Conservation (phyloP, 1,140 invertebrate species). For the Drosophila eugracilis region DNA sequence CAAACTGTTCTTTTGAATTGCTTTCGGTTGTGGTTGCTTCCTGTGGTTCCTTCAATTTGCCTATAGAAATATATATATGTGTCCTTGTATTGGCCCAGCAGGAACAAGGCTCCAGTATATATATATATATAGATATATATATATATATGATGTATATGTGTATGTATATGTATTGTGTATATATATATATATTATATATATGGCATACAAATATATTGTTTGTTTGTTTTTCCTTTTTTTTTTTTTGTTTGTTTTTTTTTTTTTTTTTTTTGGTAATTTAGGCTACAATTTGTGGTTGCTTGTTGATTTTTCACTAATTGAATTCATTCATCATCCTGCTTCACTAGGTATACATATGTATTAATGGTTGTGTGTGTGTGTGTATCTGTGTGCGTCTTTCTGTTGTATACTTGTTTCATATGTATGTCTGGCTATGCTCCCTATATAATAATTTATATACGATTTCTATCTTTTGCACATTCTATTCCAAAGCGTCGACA, state of each 20-base stretch:
- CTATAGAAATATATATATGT: slow-evolving; percentile 65
- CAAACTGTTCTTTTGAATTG: slow-evolving; percentile 39
- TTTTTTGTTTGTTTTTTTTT: slow-evolving; percentile 53
- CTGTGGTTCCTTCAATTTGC: slow-evolving; percentile 33
- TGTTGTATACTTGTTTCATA: slow-evolving; percentile 34
- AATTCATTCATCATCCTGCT: slow-evolving; percentile 50
- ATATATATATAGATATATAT: slow-evolving; percentile 20
- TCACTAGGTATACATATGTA: slow-evolving; percentile 61
- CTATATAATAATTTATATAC: slow-evolving; percentile 56
- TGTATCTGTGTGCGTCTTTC: slow-evolving; percentile 29
- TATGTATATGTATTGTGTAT: slow-evolving; percentile 27
- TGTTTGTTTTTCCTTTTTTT: slow-evolving; percentile 39
- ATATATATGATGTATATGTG: slow-evolving; percentile 18
- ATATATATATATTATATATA: slow-evolving; percentile 40
- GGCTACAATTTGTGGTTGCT: slow-evolving; percentile 57
- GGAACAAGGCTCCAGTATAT: slow-evolving; percentile 31
- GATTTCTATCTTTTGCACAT: slow-evolving; percentile 41
- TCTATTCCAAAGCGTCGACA: slow-evolving; percentile 34
- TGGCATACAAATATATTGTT: slow-evolving; percentile 68
- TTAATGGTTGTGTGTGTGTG: slow-evolving; percentile 38
- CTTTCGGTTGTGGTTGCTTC: slow-evolving; percentile 20
- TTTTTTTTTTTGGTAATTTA: slow-evolving; percentile 52
- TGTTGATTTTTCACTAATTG: slow-evolving; percentile 66
- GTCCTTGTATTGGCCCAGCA: slow-evolving; percentile 38
- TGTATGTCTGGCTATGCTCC: slow-evolving; percentile 64